Evolutionary conservation across 2,888 invertebrate genomes (phyloP), one percentile per base, ranked within the genome.

Genomic region (Plebejus anna): DNA sequence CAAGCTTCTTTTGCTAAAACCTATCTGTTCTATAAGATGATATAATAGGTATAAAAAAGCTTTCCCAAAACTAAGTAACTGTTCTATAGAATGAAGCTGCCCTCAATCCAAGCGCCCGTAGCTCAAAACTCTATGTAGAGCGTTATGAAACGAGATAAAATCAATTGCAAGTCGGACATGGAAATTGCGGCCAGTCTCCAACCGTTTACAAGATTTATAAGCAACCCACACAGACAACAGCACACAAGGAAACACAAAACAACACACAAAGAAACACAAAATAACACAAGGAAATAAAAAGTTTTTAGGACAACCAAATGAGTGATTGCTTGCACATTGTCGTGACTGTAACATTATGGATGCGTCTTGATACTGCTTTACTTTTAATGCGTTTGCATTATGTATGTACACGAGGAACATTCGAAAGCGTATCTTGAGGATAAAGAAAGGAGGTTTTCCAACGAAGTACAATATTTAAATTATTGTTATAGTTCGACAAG

Each of bases 271-370:
- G 76, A 79, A 75, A 32, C 66, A 78, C 79, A 66, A 66, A 22
- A 61, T 13, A 66, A 72, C 81, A 83, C 55, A 55, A 55, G 55
- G 55, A 16, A 55, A 55, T 16, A 16, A 16, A 55, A 55, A 55
- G 16, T 90, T 89, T 91, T 90, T 92, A 88, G 92, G 92, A 90
- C 79, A 80, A 78, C 78, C 76, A 75, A 78, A 78, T 70, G 72
- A 75, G 76, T 76, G 73, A 78, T 76, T 76, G 76, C 78, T 76
- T 77, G 61, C 61, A 75, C 59, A 42, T 66, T 75, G 42, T 73
- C 73, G 73, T 51, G 73, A 73, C 73, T 72, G 51, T 51, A 73
- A 32, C 51, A 13, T 73, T 73, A 55, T 51, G 28, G 73, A 51
- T 73, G 55, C 47, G 42, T 13, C 32, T 71, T 9, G 71, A n/a